Percentiles rank a stretch among this genome's conserved stretches.
Conservation (phyloP, 2,888 invertebrate genomes). For the Drosophila austrosaltans region DNA sequence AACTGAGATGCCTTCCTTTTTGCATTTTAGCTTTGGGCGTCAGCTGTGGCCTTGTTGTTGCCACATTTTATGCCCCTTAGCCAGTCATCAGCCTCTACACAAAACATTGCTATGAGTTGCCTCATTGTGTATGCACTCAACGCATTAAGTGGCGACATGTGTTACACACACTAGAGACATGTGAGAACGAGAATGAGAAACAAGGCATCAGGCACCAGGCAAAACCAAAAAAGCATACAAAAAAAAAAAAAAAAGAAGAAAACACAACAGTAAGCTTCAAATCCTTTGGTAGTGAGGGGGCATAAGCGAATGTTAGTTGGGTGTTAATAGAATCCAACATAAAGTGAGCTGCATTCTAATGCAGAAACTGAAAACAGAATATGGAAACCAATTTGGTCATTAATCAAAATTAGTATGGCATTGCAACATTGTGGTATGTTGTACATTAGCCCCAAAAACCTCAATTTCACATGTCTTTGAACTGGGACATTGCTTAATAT, state of each 20-base stretch:
- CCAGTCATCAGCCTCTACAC: neutral
- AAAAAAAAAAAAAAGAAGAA: conserved; percentile 20
- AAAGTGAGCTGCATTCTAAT: conserved; percentile 64
- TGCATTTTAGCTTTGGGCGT: conserved; percentile 41
- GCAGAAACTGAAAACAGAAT: conserved; percentile 33
- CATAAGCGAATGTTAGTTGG: conserved; percentile 39
- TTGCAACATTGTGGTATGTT: neutral
- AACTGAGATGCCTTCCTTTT: conserved; percentile 31
- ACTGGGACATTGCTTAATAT: neutral
- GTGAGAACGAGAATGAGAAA: conserved; percentile 21
- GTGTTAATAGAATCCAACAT: conserved; percentile 64
- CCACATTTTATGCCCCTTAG: conserved; percentile 22
- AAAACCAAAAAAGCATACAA: conserved; percentile 10
- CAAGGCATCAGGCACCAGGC: conserved; percentile 18
- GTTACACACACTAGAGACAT: conserved; percentile 58
- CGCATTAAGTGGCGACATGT: conserved; percentile 77
- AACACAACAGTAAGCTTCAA: conserved; percentile 3
- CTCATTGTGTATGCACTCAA: conserved; percentile 75
- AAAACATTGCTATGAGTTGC: conserved; percentile 31
- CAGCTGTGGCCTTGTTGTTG: conserved; percentile 42
- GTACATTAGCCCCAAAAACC: neutral
- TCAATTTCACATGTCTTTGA: conserved; percentile 10
- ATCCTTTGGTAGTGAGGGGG: neutral
- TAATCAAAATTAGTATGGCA: conserved; percentile 13
- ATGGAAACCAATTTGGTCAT: conserved; percentile 25